Evolutionary conservation across 2,113 vertebrate genomes (phyloP).

Genomic region (Zosterops borbonicus): DNA sequence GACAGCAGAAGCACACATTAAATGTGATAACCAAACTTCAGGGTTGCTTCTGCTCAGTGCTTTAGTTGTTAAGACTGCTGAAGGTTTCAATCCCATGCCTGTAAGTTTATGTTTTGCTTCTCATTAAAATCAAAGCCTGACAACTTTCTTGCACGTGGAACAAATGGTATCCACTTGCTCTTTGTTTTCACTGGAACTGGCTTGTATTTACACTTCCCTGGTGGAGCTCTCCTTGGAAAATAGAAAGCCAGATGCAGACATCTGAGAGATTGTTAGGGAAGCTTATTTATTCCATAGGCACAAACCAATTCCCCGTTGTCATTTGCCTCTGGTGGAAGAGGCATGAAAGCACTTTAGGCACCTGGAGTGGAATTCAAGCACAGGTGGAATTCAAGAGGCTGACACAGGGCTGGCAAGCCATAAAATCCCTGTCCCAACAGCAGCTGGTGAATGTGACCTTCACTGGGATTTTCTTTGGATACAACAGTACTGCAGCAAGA

Average conservation of each 20-base stretch:
- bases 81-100: not conserved
- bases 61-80: not conserved
- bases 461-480: not conserved
- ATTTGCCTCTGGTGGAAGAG: not conserved
- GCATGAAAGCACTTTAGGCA: not conserved
- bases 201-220: slow-evolving; percentile 82
- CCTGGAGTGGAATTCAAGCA: not conserved
- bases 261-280: not conserved
- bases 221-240: slow-evolving; percentile 81
- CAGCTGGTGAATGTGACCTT: not conserved
- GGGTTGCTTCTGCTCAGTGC: not conserved
- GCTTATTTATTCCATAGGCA: not conserved
- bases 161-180: slow-evolving; percentile 78
- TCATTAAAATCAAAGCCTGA: not conserved
- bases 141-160: slow-evolving; percentile 78
- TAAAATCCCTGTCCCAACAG: not conserved
- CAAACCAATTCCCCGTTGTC: not conserved
- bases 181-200: slow-evolving; percentile 78
- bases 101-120: not conserved
- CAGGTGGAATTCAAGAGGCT: not conserved
- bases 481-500: not conserved
- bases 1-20: not conserved
- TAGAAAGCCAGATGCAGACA: not conserved
- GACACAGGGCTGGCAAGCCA: not conserved
- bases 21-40: not conserved